These are phyloP conservation scores for Hirtodrosophila alboralis DNA, from an alignment of 2,888 invertebrate species.

Conservation along the genomic window DNA sequence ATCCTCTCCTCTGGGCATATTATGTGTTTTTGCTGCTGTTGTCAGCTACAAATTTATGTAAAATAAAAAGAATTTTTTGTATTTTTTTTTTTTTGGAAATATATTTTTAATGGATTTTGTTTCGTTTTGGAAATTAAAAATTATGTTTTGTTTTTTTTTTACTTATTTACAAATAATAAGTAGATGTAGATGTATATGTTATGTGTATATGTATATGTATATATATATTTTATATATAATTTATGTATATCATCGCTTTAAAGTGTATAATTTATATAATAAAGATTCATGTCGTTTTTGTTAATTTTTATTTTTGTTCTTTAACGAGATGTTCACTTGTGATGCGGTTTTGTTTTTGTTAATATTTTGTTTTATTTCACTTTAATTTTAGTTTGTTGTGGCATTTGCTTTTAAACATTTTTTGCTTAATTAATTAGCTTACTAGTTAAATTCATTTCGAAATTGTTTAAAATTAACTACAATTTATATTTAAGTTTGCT, in stretches of 20 bases:
- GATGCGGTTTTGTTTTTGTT: slow-evolving; percentile 33
- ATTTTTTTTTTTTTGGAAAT: slow-evolving; percentile 60
- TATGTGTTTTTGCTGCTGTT: slow-evolving; percentile 1
- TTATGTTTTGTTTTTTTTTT: slow-evolving; percentile 59
- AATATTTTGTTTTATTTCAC: slow-evolving; percentile 21
- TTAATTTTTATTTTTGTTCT: slow-evolving; percentile 31
- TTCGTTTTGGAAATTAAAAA: slow-evolving; percentile 68
- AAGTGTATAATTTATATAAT: slow-evolving; percentile 62
- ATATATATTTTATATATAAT: slow-evolving; percentile 50
- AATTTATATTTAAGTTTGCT: slow-evolving; percentile 67
- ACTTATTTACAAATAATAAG: slow-evolving; percentile 80
- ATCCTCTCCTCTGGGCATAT: neutral
- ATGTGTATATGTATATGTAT: slow-evolving; percentile 39
- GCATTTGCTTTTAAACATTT: slow-evolving; percentile 62
- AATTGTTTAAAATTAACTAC: slow-evolving; percentile 77
- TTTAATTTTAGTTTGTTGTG: slow-evolving; percentile 57
- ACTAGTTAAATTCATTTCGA: slow-evolving; percentile 69
- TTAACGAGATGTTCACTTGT: slow-evolving; percentile 53
- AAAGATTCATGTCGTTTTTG: slow-evolving; percentile 61
- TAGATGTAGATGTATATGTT: slow-evolving; percentile 59
- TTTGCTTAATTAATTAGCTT: slow-evolving; percentile 65
- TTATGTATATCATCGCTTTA: slow-evolving; percentile 41
- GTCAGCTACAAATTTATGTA: neutral
- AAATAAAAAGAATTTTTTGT: slow-evolving; percentile 24
- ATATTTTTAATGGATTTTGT: slow-evolving; percentile 71